Conservation (phyloP, 2,113 vertebrate species). For the Lepisosteus oculatus region DNA sequence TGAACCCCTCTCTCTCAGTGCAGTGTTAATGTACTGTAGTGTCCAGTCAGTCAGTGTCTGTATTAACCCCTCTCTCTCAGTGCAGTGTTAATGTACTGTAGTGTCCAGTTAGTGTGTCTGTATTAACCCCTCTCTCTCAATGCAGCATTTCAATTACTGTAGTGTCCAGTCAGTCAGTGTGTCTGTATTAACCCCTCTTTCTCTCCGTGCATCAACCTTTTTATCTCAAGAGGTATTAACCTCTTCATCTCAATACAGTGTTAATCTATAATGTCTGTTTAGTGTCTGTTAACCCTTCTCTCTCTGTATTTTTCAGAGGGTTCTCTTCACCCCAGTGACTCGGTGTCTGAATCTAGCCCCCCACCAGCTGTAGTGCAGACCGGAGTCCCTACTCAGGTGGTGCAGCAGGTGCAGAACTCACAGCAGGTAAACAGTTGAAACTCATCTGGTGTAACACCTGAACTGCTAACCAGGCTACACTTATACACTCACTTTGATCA, state of each 20-base stretch:
- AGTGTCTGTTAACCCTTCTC: conserved; percentile 5
- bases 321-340: conserved; percentile 78
- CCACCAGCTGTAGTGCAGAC: conserved; percentile 74
- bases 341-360: conserved; percentile 78
- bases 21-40: too few relatives aligned
- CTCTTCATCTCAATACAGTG: neutral
- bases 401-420: conserved; percentile 77
- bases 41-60: too few relatives aligned
- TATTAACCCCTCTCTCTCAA: conserved; percentile 1
- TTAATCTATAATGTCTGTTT: too few relatives aligned
- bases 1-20: too few relatives aligned
- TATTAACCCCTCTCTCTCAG: too few relatives aligned
- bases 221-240: neutral
- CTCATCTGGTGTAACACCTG: neutral
- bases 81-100: too few relatives aligned
- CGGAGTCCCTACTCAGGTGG: conserved; percentile 79
- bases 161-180: too few relatives aligned
- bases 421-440: conserved; percentile 67
- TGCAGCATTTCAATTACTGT: neutral
- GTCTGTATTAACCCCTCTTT: neutral
- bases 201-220: neutral
- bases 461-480: too few relatives aligned
- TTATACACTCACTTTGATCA: too few relatives aligned
- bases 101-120: too few relatives aligned
- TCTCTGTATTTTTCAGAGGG: conserved; percentile 64